Base-by-base conservation (phyloP, 2,888 invertebrate genomes). In the Drosophila cracens region DNA sequence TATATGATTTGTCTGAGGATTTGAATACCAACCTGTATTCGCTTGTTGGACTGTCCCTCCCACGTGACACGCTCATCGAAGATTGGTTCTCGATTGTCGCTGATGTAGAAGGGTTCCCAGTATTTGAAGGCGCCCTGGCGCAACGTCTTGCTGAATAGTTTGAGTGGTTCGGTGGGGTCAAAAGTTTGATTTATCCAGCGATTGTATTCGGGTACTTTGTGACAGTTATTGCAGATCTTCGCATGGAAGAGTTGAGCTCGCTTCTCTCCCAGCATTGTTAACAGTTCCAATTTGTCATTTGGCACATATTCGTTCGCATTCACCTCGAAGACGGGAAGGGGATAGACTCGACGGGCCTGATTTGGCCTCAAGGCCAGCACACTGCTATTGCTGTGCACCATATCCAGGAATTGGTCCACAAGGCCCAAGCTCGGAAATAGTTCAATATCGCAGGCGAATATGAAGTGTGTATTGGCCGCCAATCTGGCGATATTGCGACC, bases 81-180 rank as follows among this genome's bases (percentile, higher is more conserved):
- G 64, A 96, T 93, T 0, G 98, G 97, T 75, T 97, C 97, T n/a
- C 94, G 94, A 91, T 98, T 96, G 1, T 97, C 97, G 29, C 98
- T 98, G 61, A 98, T 96, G 91, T 96, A 98, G 88, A 98, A 97
- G 2, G 98, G 98, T 92, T 98, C 98, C 98, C 98, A 98, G 89
- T 96, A 95, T 16, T 95, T 93, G 90, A 94, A 96, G 78, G 94
- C 94, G 2, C 95, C 95, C 54, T 94, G 95, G 31, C 97, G 94
- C 89, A 97, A 96, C 1, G 96, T 96, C 18, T 96, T 95, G 91
- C 96, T 95, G 92, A 97, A 97, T 7, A 92, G 36, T 1, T 79
- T 33, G 3, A 91, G 25, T 0, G 81, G 62, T 21, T 81, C 72
- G 0, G 72, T 60, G 5, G 57, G 63, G 1, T 38, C 65, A 4